Base-by-base conservation (phyloP, 1,140 invertebrate species). In the Nebria ingens region DNA sequence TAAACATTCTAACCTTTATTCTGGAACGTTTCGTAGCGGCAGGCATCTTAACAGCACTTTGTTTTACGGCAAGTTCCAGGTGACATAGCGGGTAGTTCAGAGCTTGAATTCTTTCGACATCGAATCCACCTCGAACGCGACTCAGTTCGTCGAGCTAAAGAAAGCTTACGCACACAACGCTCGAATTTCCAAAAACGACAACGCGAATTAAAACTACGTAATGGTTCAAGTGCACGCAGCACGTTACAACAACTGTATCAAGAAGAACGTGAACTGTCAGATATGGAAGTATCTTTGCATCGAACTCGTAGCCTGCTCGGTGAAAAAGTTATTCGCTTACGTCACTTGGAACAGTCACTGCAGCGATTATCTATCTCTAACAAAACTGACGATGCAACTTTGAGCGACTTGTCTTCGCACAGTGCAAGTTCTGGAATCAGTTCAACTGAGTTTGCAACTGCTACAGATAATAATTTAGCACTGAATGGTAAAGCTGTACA, bases 31-130 rank as follows among this genome's bases (percentile, higher is more conserved):
- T n/a, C n/a, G n/a, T n/a, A n/a, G n/a, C n/a, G n/a, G n/a, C n/a
- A n/a, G n/a, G n/a, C n/a, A n/a, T n/a, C n/a, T n/a, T n/a, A n/a
- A n/a, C n/a, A n/a, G n/a, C n/a, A n/a, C n/a, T n/a, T n/a, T n/a
- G n/a, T n/a, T n/a, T n/a, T n/a, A n/a, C n/a, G n/a, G 25, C 25
- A 9, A 34, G 25, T 45, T 45, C 3, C 15, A 45, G 40, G 40
- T 45, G 40, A 45, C 15, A 45, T 45, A 9, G 68, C 68, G 29
- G 65, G 67, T 19, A 76, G 74, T 51, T 84, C 85, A 2, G 87
- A 89, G 61, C 66, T 89, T 58, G 86, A 88, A 63, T 89, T 89
- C 71, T 87, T 89, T 59, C 76, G 85, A 42, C 86, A 89, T 64
- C 78, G 86, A 40, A 86, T 88, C 15, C 79, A 88, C 54, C 73